Conservation (phyloP, 2,888 invertebrate species). For the Dynastes grantii region DNA sequence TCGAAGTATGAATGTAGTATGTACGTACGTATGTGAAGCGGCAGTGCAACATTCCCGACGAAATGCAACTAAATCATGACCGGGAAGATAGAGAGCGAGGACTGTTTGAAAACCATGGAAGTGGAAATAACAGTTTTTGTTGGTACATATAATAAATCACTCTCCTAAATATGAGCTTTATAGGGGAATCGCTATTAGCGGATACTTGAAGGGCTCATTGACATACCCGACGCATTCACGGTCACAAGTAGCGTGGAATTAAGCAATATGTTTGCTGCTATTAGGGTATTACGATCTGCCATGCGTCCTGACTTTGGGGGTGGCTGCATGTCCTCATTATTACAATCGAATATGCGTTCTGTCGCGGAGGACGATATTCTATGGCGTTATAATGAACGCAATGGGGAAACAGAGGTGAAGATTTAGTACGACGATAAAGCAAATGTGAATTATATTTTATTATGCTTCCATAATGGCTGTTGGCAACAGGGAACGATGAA, state of each 20-base stretch:
- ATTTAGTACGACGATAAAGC: conserved; percentile 34
- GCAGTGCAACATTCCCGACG: conserved; percentile 35
- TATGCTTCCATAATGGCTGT: conserved; percentile 27
- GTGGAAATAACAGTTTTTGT: conserved; percentile 58
- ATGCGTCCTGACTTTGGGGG: conserved; percentile 59
- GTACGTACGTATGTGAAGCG: not conserved
- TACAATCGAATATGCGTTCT: conserved; percentile 49
- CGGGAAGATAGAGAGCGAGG: conserved; percentile 33
- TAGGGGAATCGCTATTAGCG: conserved; percentile 70
- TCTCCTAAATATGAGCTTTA: conserved; percentile 61
- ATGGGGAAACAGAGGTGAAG: conserved; percentile 41
- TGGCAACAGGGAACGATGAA: not conserved
- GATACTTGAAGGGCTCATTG: conserved; percentile 68
- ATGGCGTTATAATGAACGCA: conserved; percentile 43
- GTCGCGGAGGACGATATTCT: conserved; percentile 35
- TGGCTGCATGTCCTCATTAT: conserved; percentile 47
- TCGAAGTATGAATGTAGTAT: not conserved
- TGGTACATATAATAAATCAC: conserved; percentile 59
- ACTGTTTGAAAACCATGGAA: conserved; percentile 53
- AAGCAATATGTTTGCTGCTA: conserved; percentile 71
- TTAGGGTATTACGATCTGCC: conserved; percentile 64
- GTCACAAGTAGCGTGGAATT: conserved; percentile 69
- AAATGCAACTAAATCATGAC: conserved; percentile 54
- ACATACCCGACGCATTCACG: conserved; percentile 62
- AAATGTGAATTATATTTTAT: conserved; percentile 38